A percentile compares a stretch with the other conserved stretches of the same genome.
These are phyloP conservation scores for Epistrophe grossulariae DNA, from an alignment of 2,888 invertebrate genomes.

Conservation along the genomic window DNA sequence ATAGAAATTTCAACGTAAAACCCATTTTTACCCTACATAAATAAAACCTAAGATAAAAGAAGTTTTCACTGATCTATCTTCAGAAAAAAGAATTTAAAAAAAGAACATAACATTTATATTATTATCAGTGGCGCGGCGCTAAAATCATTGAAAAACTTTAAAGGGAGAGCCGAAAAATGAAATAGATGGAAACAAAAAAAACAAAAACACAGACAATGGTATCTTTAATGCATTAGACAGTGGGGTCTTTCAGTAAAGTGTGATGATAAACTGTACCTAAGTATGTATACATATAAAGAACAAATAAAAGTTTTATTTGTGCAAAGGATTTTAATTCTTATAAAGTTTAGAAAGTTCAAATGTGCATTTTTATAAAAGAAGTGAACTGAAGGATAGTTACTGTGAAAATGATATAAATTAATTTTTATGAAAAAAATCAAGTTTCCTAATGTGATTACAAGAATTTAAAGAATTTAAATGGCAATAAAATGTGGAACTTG, in stretches of 20 bases:
- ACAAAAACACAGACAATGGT: neutral
- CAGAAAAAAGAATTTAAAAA: neutral
- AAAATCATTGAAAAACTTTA: neutral
- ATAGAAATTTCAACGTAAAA: neutral
- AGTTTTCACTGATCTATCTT: neutral
- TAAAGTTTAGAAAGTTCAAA: no score
- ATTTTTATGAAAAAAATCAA: no score
- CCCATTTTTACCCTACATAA: constrained; percentile 45
- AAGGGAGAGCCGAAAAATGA: neutral
- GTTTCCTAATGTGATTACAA: no score
- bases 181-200: neutral
- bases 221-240: neutral
- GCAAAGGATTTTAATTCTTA: no score
- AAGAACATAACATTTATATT: neutral
- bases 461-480: no score
- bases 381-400: no score
- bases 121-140: neutral
- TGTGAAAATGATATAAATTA: no score
- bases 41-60: neutral
- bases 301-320: no score
- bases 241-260: neutral
- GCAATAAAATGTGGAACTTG: no score
- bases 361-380: no score
- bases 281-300: no score
- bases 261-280: no score